Evolutionary conservation across 2,113 vertebrate species (phyloP), one percentile per base, ranked within the genome.

Genomic region (Proteles cristata): DNA sequence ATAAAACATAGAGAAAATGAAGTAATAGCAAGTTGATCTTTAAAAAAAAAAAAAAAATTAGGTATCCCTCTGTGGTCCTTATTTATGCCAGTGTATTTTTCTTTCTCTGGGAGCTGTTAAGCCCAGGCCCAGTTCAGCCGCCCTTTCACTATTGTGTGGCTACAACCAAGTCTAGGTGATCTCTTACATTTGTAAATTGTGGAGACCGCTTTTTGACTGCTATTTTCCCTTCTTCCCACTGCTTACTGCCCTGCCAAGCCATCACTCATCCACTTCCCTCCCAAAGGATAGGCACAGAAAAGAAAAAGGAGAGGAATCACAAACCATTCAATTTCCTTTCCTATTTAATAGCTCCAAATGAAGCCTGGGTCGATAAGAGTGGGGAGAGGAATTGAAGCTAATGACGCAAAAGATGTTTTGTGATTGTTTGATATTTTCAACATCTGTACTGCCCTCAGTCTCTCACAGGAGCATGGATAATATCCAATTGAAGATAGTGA

Each of bases 381-480:
- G n/a, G 45, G 23, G 50, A 76, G 83, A 96, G 65, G 66, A 95
- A 81, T 48, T 39, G 15, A 81, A 68, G 79, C 63, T 93, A 45
- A n/a, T 92, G 84, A 69, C 16, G 90, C 58, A 76, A 96, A 81
- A 84, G 81, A 77, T 68, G 65, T 82, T 79, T 88, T 90, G 45
- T 88, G 96, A 73, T 96, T 88, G 77, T 76, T 33, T 45, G 66
- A 88, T 92, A 48, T 96, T 92, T 90, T 82, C n/a, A 83, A 26
- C 11, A 21, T 58, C 58, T 81, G 25, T 85, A 39, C 89, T 71
- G 35, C 53, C 68, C 61, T 77, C 28, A 10, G 0, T 94, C 39
- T 71, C 55, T 88, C 58, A 7, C 12, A 94, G 68, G 86, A 88
- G 63, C 39, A 53, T 26, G 69, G 97, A 76, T 84, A 39, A 89